Conservation (phyloP, 2,113 vertebrate species). For the Microcebus lehilahytsara region DNA sequence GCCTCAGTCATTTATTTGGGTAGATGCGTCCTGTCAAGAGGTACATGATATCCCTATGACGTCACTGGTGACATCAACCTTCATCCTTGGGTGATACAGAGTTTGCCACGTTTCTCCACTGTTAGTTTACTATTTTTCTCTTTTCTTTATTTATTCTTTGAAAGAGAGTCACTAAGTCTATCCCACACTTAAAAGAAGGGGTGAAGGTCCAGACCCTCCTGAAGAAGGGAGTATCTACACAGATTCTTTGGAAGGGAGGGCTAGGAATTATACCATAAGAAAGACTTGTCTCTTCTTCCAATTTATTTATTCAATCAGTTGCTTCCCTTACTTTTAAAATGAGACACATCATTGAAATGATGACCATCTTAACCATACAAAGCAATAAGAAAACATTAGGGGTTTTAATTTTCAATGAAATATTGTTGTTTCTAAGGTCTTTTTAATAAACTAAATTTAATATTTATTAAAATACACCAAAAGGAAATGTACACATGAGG, state of each 20-base stretch:
- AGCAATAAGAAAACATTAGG: slow-evolving; percentile 2
- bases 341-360: not conserved
- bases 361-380: not conserved
- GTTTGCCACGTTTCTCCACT: not conserved
- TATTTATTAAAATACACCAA: not conserved
- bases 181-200: not conserved
- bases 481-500: not conserved
- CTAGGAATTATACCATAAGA: not conserved
- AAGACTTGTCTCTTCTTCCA: not conserved
- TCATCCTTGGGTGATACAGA: not conserved
- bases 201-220: not conserved
- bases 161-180: not conserved
- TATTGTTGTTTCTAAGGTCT: not conserved
- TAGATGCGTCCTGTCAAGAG: not conserved
- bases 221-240: not conserved
- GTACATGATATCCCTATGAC: not conserved
- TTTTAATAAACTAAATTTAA: slow-evolving; percentile 16
- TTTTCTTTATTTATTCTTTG: slow-evolving; percentile 19
- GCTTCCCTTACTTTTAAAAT: slow-evolving; percentile 39
- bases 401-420: slow-evolving; percentile 33
- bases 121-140: not conserved
- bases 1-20: too few relatives aligned
- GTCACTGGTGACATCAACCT: not conserved
- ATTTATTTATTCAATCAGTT: not conserved
- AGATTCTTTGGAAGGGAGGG: not conserved